Base-by-base conservation (phyloP, 2,888 invertebrate genomes). In the Pegoplata infirma region DNA sequence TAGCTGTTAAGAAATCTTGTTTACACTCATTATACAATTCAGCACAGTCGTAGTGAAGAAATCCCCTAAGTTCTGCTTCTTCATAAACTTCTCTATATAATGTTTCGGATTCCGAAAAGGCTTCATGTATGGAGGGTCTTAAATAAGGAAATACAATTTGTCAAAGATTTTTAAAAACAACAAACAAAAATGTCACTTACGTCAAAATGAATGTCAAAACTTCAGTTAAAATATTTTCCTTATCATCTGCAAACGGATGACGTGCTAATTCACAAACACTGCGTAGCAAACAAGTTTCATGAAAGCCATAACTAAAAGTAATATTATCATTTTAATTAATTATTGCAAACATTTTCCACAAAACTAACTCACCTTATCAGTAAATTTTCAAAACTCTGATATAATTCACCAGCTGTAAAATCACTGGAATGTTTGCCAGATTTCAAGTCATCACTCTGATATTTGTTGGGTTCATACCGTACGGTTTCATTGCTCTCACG, bases 251-350 rank as follows among this genome's bases (percentile, higher is more conserved):
- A 44, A 94, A 87, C 0, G 94, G 93, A 81, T 92, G 91, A 56
- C 91, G 91, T 1, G 93, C 92, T 25, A 94, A 88, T 82, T 94
- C 93, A 83, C 95, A 95, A 56, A 95, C 91, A 51, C 93, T 91
- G 80, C 91, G 91, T 61, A 94, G 86, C n/a, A 94, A 89, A 84
- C 94, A 95, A 8, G 91, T 92, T 2, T 94, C 94, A 81, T 93
- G 91, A 81, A 91, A 90, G 2, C 94, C 94, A 73, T 91, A 91
- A 17, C 94, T 94, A 88, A 21, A 89, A 90, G 23, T 61, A 75
- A 23, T 47, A 14, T 51, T 63, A 10, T 10, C 8, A 14, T 14
- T 51, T 19, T 23, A 17, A 53, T 55, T 32, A 23, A 14, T 56
- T 56, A 1, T 5, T 10, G 14, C 5, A n/a, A n/a, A n/a, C n/a